Evolutionary conservation across 1,140 invertebrate species (phyloP).

Genomic region (Papilio polyxenes): DNA sequence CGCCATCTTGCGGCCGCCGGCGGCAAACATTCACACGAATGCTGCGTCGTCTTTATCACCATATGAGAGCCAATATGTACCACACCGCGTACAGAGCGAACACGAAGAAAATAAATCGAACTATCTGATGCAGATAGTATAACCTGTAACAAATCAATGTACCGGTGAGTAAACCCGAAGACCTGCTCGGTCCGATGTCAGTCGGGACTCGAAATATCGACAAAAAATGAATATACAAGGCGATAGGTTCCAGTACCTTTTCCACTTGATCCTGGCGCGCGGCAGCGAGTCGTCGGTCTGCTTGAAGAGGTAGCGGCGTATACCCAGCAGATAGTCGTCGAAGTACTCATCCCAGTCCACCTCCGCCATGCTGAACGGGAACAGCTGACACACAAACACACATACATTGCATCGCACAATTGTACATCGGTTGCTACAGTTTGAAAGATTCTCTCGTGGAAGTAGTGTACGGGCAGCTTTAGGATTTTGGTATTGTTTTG

Average conservation of each 20-base stretch:
- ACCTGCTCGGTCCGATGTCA: background rate
- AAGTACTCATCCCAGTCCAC: conserved; percentile 84
- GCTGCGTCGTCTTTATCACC: conserved; percentile 35
- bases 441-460: too few species aligned
- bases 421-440: too few species aligned
- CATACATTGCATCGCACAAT: background rate
- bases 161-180: conserved; percentile 27
- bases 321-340: conserved; percentile 81
- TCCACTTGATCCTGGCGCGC: conserved; percentile 81
- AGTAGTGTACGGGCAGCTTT: too few species aligned
- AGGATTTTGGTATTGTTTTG: too few species aligned
- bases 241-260: conserved; percentile 74
- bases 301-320: conserved; percentile 85
- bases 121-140: conserved; percentile 77
- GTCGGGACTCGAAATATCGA: background rate
- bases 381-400: conserved; percentile 68
- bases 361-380: conserved; percentile 85
- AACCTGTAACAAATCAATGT: conserved; percentile 72
- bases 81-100: conserved; percentile 60
- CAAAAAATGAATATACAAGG: too few species aligned
- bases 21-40: background rate
- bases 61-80: conserved; percentile 52
- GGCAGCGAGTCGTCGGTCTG: conserved; percentile 85
- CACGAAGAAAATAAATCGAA: conserved; percentile 64
- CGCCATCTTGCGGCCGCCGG: conserved; percentile 1